Evolutionary conservation across 2,888 invertebrate species (phyloP).

Genomic region (Melieria crassipennis): DNA sequence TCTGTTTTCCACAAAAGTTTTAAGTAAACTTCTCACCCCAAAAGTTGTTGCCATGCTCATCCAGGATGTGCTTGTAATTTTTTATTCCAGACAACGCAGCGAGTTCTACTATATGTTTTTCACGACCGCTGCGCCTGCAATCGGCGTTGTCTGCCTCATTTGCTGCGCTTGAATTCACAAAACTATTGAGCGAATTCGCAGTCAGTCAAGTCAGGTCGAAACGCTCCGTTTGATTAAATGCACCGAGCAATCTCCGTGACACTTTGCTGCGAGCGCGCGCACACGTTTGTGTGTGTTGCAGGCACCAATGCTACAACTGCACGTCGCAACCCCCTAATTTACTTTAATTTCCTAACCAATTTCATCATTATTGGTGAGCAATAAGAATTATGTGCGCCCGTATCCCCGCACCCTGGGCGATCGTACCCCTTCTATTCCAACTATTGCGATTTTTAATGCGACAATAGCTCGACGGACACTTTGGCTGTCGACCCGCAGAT

Average conservation of each 20-base stretch:
- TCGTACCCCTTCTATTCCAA: background rate
- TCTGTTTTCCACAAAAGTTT: too few relatives aligned
- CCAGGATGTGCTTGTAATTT: too few relatives aligned
- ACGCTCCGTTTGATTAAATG: too few relatives aligned
- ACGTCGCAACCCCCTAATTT: slow-evolving; percentile 21
- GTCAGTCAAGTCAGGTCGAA: slow-evolving; percentile 9
- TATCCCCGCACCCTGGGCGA: background rate
- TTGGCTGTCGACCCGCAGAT: background rate
- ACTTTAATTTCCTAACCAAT: slow-evolving; percentile 24
- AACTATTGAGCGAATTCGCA: background rate
- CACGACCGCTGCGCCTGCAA: too few relatives aligned
- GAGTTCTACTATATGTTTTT: too few relatives aligned
- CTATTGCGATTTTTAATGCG: background rate
- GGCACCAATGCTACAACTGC: background rate
- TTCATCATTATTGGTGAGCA: slow-evolving; percentile 22
- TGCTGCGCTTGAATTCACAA: slow-evolving; percentile 18
- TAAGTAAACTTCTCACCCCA: too few relatives aligned
- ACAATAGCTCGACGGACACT: slow-evolving; percentile 1
- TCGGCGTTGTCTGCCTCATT: background rate
- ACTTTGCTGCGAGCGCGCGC: background rate
- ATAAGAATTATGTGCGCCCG: slow-evolving; percentile 8
- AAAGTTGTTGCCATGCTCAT: too few relatives aligned
- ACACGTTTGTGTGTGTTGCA: background rate
- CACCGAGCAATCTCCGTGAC: too few relatives aligned
- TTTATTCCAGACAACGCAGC: too few relatives aligned